Conservation (phyloP, 2,113 vertebrate species). For the Montifringilla adamsi region DNA sequence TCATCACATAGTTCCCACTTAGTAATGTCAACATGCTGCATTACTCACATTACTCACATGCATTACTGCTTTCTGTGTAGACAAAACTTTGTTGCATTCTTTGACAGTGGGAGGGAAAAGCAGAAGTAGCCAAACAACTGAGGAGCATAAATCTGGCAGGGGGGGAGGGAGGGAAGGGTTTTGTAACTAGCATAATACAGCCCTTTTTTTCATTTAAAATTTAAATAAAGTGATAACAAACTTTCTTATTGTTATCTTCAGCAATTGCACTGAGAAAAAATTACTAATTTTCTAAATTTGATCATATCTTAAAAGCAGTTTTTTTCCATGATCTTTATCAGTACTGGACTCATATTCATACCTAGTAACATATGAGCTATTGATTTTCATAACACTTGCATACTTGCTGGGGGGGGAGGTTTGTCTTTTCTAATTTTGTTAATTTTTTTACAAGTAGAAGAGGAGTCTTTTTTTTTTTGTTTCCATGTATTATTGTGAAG, state of each 20-base stretch:
- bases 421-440: not conserved
- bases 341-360: not conserved
- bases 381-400: not conserved
- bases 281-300: not conserved
- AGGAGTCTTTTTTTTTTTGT: not conserved
- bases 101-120: not conserved
- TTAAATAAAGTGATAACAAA: not conserved
- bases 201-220: not conserved
- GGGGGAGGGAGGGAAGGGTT: too few species aligned
- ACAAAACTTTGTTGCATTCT: not conserved
- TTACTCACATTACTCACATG: not conserved
- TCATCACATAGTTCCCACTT: not conserved
- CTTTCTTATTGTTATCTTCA: not conserved
- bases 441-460: not conserved
- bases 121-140: not conserved
- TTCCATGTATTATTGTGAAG: not conserved
- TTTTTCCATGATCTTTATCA: not conserved
- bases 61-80: not conserved
- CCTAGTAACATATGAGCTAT: not conserved
- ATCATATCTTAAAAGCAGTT: not conserved
- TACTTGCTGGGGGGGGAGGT: not conserved
- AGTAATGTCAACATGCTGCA: not conserved
- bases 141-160: not conserved
- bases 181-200: not conserved
- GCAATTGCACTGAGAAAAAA: not conserved